Evolutionary conservation across 2,113 vertebrate genomes (phyloP).

Genomic region (Budorcas taxicolor): DNA sequence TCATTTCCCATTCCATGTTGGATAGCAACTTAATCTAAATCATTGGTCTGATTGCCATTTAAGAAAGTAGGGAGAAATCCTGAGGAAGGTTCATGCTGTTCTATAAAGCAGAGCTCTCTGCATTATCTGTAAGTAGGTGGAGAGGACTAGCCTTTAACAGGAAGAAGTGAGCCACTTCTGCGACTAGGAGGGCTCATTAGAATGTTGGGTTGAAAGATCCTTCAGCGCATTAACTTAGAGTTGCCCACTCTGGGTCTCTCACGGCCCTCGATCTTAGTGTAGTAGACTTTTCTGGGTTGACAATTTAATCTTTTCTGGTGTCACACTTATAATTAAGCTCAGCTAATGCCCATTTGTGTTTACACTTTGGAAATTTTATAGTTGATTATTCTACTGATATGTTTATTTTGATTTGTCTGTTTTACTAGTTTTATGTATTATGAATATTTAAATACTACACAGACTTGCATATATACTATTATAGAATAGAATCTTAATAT

Average conservation of each 20-base stretch:
- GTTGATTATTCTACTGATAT: neutral
- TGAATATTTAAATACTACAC: neutral
- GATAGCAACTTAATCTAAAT: neutral
- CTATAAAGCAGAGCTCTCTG: neutral
- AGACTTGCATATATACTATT: neutral
- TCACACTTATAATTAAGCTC: neutral
- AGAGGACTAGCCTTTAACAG: fast-evolving
- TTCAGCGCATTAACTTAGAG: neutral
- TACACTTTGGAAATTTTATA: neutral
- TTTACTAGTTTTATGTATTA: neutral
- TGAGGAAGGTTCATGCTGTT: fast-evolving
- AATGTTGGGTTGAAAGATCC: neutral
- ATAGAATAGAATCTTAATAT: neutral
- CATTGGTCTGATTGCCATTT: neutral
- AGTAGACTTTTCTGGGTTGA: neutral
- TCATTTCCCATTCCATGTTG: neutral
- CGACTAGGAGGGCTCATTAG: neutral
- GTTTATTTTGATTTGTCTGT: neutral
- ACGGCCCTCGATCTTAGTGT: neutral
- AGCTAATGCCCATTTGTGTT: neutral
- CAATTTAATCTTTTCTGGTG: neutral
- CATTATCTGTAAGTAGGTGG: neutral
- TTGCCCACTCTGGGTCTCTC: neutral
- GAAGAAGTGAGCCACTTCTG: neutral
- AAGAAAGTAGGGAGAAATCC: neutral